Evolutionary conservation across 2,797 vertebrate species (phyloP), one percentile per base, ranked within the genome.

Genomic region (Mionectes olivaceus): DNA sequence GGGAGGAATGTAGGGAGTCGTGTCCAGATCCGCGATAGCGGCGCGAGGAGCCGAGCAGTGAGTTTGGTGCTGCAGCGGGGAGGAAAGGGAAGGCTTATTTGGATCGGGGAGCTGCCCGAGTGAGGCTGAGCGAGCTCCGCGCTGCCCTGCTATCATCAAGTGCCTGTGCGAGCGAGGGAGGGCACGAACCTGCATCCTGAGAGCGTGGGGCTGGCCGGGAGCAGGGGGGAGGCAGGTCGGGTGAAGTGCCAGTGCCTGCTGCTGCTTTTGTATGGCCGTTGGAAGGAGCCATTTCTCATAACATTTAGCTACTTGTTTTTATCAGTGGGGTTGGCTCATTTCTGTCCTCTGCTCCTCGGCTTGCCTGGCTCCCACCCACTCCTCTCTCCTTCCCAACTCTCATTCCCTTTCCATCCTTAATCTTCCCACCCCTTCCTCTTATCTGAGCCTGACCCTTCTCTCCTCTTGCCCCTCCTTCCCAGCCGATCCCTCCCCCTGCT

Each of bases 351-450:
- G 46, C 67, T 87, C 43, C 83, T 55, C 8, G 7, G 52, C 11
- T 14, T 43, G 61, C 69, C 43, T 15, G 11, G 22, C 83, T 71
- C 59, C 75, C 56, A 37, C 28, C 41, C 76, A 2, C 23, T 44
- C 64, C 60, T 50, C 53, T 52, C 30, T 19, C n/a, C 68, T 68
- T 57, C 74, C 69, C 11, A 86, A 93, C 81, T 56, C 90, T n/a
- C 61, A 6, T 21, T 37, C 87, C 81, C 74, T 10, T 59, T 30
- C 91, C 91, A 84, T 46, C 87, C 87, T 53, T 52, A 32, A 60
- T 95, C 94, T 74, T 93, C 92, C 96, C 96, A 96, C 91, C 94
- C 89, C 95, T 88, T 96, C 92, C 93, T 93, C 93, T 79, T 93
- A 61, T 88, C 90, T 21, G 61, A 94, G 89, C 70, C 95, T 97